phyloP scores from a whole-genome alignment of 2,797 vertebrate genomes.

The Chelidonichthys spinosus region DNA sequence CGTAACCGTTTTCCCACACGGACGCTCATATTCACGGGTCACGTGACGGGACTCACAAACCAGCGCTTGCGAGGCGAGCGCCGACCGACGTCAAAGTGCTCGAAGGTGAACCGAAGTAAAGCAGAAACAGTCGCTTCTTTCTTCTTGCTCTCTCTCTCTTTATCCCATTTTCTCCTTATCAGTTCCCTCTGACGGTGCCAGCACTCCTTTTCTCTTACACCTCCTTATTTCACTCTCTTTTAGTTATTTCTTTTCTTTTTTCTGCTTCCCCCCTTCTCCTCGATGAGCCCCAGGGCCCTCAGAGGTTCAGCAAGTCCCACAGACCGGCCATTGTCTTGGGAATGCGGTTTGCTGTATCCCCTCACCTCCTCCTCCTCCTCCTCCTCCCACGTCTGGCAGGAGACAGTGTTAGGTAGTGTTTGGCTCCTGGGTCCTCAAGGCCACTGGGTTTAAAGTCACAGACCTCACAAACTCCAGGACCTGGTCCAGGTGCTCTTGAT shows the following conservation, averaged over 20 bases:
- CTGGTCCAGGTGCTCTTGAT: conserved; percentile 39
- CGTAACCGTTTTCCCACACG: not conserved
- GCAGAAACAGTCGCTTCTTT: conserved; percentile 21
- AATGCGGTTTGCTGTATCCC: conserved; percentile 74
- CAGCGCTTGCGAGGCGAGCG: conserved; percentile 19
- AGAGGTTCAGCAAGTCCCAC: conserved; percentile 73
- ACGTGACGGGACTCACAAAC: conserved; percentile 11
- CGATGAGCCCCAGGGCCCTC: conserved; percentile 63
- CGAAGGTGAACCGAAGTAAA: conserved; percentile 30
- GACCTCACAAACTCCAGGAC: conserved; percentile 45
- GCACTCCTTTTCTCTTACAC: conserved; percentile 38
- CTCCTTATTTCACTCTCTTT: conserved; percentile 35
- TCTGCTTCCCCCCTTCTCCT: conserved; percentile 40
- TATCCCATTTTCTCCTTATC: conserved; percentile 57
- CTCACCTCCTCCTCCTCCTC: conserved; percentile 46
- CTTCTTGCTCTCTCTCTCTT: conserved; percentile 1
- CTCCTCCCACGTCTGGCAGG: conserved; percentile 61
- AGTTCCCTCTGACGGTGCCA: conserved; percentile 32
- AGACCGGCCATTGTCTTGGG: conserved; percentile 84
- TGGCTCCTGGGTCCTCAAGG: conserved; percentile 72
- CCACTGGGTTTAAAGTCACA: conserved; percentile 63
- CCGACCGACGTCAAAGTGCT: conserved; percentile 20
- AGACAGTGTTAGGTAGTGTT: conserved; percentile 70
- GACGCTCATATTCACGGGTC: conserved; percentile 16
- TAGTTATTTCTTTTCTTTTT: conserved; percentile 14